phyloP scores from a whole-genome alignment of 2,888 invertebrate species.

The Cenopis cana region DNA sequence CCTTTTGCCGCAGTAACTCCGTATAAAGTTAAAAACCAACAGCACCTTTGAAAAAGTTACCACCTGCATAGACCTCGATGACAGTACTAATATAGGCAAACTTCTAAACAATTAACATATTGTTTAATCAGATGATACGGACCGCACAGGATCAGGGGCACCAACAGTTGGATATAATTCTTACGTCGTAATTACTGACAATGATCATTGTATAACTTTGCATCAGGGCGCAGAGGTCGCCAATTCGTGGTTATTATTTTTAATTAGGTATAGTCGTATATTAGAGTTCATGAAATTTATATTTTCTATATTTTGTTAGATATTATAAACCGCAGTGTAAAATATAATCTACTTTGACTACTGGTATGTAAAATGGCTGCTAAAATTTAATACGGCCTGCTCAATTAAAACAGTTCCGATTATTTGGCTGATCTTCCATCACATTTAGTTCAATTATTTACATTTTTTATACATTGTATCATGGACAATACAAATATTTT shows the following conservation, averaged over 20 bases:
- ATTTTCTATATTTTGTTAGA: no score
- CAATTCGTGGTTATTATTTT: constrained; percentile 43
- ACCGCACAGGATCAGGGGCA: constrained; percentile 41
- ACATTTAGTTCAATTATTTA: no score
- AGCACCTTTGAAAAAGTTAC: not conserved
- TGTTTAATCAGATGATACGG: constrained; percentile 39
- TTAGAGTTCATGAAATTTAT: not conserved
- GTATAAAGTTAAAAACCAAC: not conserved
- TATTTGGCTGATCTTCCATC: no score
- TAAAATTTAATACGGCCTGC: no score
- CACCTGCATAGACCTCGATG: constrained; percentile 25
- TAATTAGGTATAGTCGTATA: not conserved
- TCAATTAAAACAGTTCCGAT: no score
- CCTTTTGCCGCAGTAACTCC: no score
- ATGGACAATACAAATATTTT: no score
- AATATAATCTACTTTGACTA: no score
- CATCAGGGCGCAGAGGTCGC: constrained; percentile 58
- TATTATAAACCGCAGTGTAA: no score
- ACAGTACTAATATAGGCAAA: constrained; percentile 33
- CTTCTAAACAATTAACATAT: constrained; percentile 33
- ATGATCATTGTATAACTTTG: constrained; percentile 57
- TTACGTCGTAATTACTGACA: constrained; percentile 60
- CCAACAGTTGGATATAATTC: constrained; percentile 50
- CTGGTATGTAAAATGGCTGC: no score
- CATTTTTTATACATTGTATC: no score